Percentiles rank a stretch among this genome's conserved stretches.
These are phyloP conservation scores for Baccha elongata DNA, from an alignment of 2,888 invertebrate species.

Conservation along the genomic window DNA sequence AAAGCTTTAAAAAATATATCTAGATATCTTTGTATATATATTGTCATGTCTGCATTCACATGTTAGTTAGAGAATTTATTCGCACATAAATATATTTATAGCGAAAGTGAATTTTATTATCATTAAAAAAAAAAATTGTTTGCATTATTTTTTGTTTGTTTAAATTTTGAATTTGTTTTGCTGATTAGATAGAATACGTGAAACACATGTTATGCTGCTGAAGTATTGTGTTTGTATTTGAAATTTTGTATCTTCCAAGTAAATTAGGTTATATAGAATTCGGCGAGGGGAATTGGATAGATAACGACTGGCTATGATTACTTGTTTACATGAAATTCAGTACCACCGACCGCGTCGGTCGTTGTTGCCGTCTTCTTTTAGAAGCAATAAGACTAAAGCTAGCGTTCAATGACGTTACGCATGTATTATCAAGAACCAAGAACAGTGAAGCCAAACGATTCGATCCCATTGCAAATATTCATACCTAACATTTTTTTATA, in stretches of 20 bases:
- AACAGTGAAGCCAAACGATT: too few relatives aligned
- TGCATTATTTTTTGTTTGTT: slow-evolving; percentile 7
- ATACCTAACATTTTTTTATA: too few relatives aligned
- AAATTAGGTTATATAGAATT: slow-evolving; percentile 12
- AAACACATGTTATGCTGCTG: slow-evolving; percentile 36
- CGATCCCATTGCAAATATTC: too few relatives aligned
- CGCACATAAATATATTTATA: neutral
- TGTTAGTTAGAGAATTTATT: neutral
- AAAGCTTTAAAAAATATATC: neutral
- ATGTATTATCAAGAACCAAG: too few relatives aligned
- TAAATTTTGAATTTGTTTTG: slow-evolving; percentile 43
- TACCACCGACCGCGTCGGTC: neutral
- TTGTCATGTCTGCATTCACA: neutral
- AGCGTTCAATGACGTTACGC: neutral
- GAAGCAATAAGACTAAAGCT: neutral
- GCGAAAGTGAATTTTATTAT: slow-evolving; percentile 59
- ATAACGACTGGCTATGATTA: slow-evolving; percentile 16
- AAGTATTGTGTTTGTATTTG: neutral
- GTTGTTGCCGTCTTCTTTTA: neutral
- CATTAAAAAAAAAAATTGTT: too few relatives aligned
- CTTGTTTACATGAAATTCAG: neutral
- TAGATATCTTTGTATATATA: neutral
- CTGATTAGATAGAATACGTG: slow-evolving; percentile 59
- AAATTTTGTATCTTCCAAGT: slow-evolving; percentile 7
- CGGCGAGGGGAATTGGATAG: neutral